Base-by-base conservation (phyloP, 2,888 invertebrate species). In the Nudaria mundana region DNA sequence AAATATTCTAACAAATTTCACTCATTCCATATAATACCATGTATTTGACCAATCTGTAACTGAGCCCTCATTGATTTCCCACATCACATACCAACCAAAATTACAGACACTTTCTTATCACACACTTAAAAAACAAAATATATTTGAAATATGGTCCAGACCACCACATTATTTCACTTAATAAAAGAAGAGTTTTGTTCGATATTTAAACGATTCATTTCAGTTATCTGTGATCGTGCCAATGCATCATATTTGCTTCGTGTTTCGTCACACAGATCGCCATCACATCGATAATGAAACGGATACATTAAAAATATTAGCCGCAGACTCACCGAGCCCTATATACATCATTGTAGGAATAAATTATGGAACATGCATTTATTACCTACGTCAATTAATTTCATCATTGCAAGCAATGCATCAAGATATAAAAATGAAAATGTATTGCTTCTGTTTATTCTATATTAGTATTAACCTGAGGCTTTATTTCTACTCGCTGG, bases 231-330 rank as follows among this genome's bases (percentile, higher is more conserved):
- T 40, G 66, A 81, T 83, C 83, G 71, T 63, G 66, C 70, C 81
- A 66, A 86, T 87, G 73, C 84, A 86, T 87, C 85, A 87, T 84
- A 81, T 83, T 84, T 81, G 84, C 77, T 66, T 74, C 74, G 71
- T 66, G 77, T 82, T 82, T 81, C 83, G 81, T 84, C 81, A 80
- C 69, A 60, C 59, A 55, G 79, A 81, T 79, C 72, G 63, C 67
- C 57, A 77, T 77, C 74, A 62, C 49, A 48, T 61, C 61, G 74
- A 78, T 83, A 81, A 81, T 76, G 74, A 68, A 69, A 67, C 66
- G 68, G 64, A 49, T 66, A 67, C 75, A 74, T 76, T 78, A 71
- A 70, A 73, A 69, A 70, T 70, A 67, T 63, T 66, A 61, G 59
- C 55, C 54, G 63, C 61, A 37, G 56, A 62, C 57, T 58, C 66